A percentile compares a stretch with the other conserved stretches of the same genome.
phyloP scores from a whole-genome alignment of 2,888 invertebrate species.

The Lamproptera curius region DNA sequence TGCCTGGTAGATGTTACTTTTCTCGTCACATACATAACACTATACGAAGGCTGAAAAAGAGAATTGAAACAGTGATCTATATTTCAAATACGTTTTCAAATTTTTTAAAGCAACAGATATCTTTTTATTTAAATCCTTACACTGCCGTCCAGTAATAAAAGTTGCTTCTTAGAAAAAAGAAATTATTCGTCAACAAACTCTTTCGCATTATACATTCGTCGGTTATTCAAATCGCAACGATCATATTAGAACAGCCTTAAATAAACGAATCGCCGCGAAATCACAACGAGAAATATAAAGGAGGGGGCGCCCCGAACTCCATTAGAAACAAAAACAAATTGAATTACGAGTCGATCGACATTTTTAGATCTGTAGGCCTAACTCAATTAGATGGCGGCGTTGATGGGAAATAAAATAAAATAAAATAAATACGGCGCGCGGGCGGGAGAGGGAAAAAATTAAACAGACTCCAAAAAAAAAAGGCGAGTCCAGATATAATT shows the following conservation, averaged over 20 bases:
- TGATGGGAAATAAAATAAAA: constrained; percentile 73
- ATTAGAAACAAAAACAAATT: constrained; percentile 79
- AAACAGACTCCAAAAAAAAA: constrained; percentile 71
- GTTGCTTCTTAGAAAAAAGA: too few species aligned
- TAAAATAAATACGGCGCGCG: constrained; percentile 75
- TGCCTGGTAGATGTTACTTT: too few species aligned
- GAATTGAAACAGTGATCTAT: constrained; percentile 21
- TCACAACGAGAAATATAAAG: constrained; percentile 66
- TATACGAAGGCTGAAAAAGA: too few species aligned
- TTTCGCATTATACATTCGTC: too few species aligned
- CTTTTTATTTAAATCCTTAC: too few species aligned
- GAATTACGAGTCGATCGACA: constrained; percentile 77
- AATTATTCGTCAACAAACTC: too few species aligned
- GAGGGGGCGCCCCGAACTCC: constrained; percentile 68
- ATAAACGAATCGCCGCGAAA: constrained; percentile 63
- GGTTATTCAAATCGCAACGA: background rate
- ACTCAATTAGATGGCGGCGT: constrained; percentile 75
- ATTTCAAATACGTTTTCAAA: background rate
- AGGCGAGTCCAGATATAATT: constrained; percentile 76
- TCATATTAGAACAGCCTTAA: constrained; percentile 40
- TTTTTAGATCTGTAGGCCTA: constrained; percentile 77
- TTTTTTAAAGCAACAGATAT: too few species aligned
- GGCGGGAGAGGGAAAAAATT: constrained; percentile 52
- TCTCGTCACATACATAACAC: too few species aligned
- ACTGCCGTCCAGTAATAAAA: too few species aligned